Evolutionary conservation across 2,113 vertebrate species (phyloP).

Genomic region (Perca fluviatilis): DNA sequence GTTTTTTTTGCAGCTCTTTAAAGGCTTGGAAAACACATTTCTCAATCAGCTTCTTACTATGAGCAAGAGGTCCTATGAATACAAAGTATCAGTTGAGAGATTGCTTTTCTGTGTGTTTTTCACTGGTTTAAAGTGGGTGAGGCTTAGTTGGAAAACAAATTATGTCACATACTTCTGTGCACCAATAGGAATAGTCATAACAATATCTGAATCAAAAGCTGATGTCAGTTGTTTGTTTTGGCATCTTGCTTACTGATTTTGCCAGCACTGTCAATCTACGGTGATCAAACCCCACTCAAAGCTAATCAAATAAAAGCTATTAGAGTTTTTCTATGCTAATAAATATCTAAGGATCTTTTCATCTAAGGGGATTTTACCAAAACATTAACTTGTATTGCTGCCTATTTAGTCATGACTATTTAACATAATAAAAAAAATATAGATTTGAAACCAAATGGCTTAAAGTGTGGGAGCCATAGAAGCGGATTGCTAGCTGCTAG

Average conservation of each 20-base stretch:
- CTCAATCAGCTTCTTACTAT: neutral
- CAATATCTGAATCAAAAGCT: no score
- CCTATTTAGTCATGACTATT: neutral
- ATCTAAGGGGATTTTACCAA: neutral
- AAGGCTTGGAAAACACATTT: conserved; percentile 4
- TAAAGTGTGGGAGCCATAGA: neutral
- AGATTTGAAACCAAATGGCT: neutral
- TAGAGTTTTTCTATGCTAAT: no score
- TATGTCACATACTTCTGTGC: neutral
- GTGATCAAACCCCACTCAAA: neutral
- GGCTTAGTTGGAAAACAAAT: neutral
- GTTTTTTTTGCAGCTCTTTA: neutral
- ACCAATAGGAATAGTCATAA: neutral
- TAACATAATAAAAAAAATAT: neutral
- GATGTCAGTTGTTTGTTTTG: no score
- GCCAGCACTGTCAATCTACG: neutral
- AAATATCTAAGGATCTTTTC: neutral
- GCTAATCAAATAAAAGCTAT: no score
- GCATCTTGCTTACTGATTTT: neutral
- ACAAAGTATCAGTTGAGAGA: neutral
- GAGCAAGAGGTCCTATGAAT: neutral
- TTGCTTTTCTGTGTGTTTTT: neutral
- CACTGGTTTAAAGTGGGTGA: neutral
- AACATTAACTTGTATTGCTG: neutral
- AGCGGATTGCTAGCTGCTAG: neutral